These are phyloP conservation scores for Malacoctenus gilli DNA, from an alignment of 2,797 vertebrate genomes.

Conservation along the genomic window DNA sequence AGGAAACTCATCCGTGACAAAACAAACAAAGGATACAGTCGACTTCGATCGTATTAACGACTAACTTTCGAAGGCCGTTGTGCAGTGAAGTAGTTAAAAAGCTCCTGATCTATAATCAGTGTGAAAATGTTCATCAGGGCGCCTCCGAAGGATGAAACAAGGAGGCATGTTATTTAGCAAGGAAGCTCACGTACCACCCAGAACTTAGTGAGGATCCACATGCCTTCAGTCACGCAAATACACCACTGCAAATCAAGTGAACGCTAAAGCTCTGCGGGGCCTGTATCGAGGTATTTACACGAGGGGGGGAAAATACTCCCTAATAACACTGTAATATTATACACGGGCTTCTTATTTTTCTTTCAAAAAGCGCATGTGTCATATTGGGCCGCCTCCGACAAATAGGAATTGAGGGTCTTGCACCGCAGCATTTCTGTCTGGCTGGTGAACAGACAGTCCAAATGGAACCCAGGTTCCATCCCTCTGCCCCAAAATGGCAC, in stretches of 20 bases:
- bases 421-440: slow-evolving; percentile 67
- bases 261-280: slow-evolving; percentile 55
- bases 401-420: slow-evolving; percentile 67
- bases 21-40: too few species aligned
- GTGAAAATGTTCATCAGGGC: too few species aligned
- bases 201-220: slow-evolving; percentile 53
- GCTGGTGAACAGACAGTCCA: slow-evolving; percentile 76
- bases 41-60: too few species aligned
- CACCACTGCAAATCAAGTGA: slow-evolving; percentile 60
- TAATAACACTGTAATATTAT: slow-evolving; percentile 81
- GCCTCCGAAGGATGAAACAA: not conserved
- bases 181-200: slow-evolving; percentile 17
- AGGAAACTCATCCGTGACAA: too few species aligned
- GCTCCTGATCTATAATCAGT: too few species aligned
- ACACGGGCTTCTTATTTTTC: slow-evolving; percentile 73
- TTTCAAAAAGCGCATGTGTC: slow-evolving; percentile 75
- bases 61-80: too few species aligned
- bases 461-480: slow-evolving; percentile 74
- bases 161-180: not conserved
- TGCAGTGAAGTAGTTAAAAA: too few species aligned
- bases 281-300: slow-evolving; percentile 57
- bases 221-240: slow-evolving; percentile 52
- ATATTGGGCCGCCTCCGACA: slow-evolving; percentile 66
- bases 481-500: slow-evolving; percentile 59
- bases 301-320: slow-evolving; percentile 46